Evolutionary conservation across 2,888 invertebrate species (phyloP).

Genomic region (Cerastis rubricosa): DNA sequence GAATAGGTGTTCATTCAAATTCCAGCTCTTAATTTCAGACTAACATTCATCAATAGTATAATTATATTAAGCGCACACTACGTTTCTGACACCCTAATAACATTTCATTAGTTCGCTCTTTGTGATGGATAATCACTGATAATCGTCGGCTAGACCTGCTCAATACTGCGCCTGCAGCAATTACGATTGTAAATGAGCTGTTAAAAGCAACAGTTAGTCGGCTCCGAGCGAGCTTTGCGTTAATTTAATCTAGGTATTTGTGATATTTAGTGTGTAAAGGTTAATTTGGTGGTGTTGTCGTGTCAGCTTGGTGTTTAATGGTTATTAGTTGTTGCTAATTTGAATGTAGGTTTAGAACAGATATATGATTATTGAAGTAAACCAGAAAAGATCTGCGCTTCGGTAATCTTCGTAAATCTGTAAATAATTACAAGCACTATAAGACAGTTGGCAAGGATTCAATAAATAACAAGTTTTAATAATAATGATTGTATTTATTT

Average conservation of each 20-base stretch:
- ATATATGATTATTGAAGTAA: neutral
- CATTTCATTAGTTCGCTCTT: conserved; percentile 56
- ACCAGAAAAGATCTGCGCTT: neutral
- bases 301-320: conserved; percentile 12
- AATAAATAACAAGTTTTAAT: conserved; percentile 29
- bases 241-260: conserved; percentile 57
- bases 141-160: conserved; percentile 24
- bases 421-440: neutral
- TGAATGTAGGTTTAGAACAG: neutral
- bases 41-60: conserved; percentile 9
- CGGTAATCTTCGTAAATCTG: neutral
- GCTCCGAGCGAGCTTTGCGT: conserved; percentile 9
- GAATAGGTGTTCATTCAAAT: no score
- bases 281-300: conserved; percentile 42
- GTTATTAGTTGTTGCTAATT: neutral
- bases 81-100: conserved; percentile 41
- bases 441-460: neutral
- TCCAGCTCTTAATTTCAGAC: neutral
- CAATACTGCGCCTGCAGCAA: conserved; percentile 35
- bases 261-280: conserved; percentile 52
- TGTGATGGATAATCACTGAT: conserved; percentile 40
- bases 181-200: conserved; percentile 61
- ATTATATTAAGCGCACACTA: conserved; percentile 15
- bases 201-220: conserved; percentile 42
- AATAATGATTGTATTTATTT: conserved; percentile 75